Base-by-base conservation (phyloP, 2,797 vertebrate genomes). In the Gouania willdenowi region DNA sequence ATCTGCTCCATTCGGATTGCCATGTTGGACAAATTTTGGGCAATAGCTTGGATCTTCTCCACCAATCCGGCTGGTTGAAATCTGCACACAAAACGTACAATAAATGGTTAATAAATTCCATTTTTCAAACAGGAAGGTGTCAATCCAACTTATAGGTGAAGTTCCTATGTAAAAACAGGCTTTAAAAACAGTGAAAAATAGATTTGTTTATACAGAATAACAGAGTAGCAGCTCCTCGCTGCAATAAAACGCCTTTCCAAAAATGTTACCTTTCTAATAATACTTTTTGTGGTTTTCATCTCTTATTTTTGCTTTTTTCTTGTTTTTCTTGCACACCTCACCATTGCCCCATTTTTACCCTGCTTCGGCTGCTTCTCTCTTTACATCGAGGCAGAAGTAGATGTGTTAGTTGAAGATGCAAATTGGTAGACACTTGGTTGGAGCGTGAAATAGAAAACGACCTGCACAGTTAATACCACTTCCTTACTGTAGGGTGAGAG, bases 41-140 rank as follows among this genome's bases (percentile, higher is more conserved):
- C 95, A n/a, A 98, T 98, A 40, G 94, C 93, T 82, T 98, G 94
- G 80, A 98, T 97, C 68, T 85, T 92, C 76, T 98, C 96, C 86
- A 98, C 91, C 70, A 98, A 66, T 39, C 90, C 81, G 0, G 89
- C 83, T 15, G 91, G 91, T 60, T 93, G 91, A 59, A 93, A 85
- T 84, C 96, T 97, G 58, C 9, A 26, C 15, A 52, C 22, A 52
- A 64, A 2, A 29, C 12, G 61, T 23, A 47, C 5, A 50, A 27
- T n/a, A n/a, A n/a, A n/a, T n/a, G n/a, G n/a, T n/a, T n/a, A n/a
- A n/a, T n/a, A n/a, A n/a, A n/a, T n/a, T n/a, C n/a, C n/a, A n/a
- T n/a, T n/a, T n/a, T n/a, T n/a, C n/a, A n/a, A n/a, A 21, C 6
- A 41, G 11, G 17, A 54, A 10, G 8, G 32, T 32, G 22, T 15